These are phyloP conservation scores for Biston betularia DNA, from an alignment of 2,888 invertebrate genomes.

Conservation along the genomic window DNA sequence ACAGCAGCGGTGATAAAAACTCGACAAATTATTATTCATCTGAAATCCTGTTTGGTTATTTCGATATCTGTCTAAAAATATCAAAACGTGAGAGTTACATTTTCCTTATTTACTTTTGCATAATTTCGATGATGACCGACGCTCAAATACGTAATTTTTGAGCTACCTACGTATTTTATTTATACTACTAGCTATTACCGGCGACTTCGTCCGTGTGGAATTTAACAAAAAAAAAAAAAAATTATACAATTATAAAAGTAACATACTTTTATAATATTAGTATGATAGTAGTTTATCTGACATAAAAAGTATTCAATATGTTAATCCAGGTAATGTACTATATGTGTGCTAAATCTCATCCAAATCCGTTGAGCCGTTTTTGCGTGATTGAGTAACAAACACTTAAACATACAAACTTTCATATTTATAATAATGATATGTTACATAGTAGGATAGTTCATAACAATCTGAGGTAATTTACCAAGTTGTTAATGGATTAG, in stretches of 20 bases:
- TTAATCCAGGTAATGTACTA: too few relatives aligned
- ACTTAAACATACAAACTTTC: too few relatives aligned
- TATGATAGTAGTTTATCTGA: too few relatives aligned
- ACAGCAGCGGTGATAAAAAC: neutral
- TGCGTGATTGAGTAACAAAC: too few relatives aligned
- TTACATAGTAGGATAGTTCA: neutral
- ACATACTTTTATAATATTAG: too few relatives aligned
- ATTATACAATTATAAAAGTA: too few relatives aligned
- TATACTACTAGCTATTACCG: neutral
- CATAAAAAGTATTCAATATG: too few relatives aligned
- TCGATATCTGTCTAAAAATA: constrained; percentile 18
- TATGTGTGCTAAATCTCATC: too few relatives aligned
- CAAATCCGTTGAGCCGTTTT: too few relatives aligned
- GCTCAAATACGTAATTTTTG: constrained; percentile 4
- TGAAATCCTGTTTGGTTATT: constrained; percentile 11
- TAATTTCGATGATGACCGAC: constrained; percentile 16
- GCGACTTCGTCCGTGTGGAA: too few relatives aligned
- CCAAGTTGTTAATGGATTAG: constrained; percentile 10
- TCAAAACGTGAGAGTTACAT: constrained; percentile 3
- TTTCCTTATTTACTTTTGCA: constrained; percentile 39
- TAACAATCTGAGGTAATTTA: constrained; percentile 16
- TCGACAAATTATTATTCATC: neutral
- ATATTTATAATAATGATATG: too few relatives aligned
- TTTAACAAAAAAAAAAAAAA: too few relatives aligned
- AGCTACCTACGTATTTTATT: constrained; percentile 6